Conservation (phyloP, 2,888 invertebrate species). For the Mechanitis mazaeus region DNA sequence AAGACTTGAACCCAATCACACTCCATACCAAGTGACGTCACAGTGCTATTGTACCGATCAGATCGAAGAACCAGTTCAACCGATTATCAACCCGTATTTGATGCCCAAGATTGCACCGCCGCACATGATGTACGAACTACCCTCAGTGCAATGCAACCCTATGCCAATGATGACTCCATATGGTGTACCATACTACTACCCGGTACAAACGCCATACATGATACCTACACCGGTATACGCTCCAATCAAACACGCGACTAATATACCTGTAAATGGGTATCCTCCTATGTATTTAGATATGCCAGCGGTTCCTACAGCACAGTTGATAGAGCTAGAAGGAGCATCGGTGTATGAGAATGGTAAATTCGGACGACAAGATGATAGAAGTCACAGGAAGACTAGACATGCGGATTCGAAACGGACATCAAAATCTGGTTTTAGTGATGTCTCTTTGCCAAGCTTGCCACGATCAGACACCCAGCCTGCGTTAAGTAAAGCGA, state of each 20-base stretch:
- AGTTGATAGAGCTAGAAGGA: slow-evolving; percentile 80
- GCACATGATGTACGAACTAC: slow-evolving; percentile 49
- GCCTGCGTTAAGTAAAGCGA: slow-evolving; percentile 70
- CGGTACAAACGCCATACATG: slow-evolving; percentile 67
- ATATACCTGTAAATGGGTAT: slow-evolving; percentile 68
- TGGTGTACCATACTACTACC: slow-evolving; percentile 65
- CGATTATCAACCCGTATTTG: slow-evolving; percentile 40
- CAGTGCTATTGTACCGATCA: slow-evolving; percentile 44
- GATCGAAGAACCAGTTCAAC: slow-evolving; percentile 43
- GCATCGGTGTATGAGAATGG: slow-evolving; percentile 63
- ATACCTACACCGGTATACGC: slow-evolving; percentile 66
- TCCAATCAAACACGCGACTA: slow-evolving; percentile 65
- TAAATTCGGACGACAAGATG: slow-evolving; percentile 52
- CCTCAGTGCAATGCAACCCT: slow-evolving; percentile 43
- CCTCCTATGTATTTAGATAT: slow-evolving; percentile 56
- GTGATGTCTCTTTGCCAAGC: slow-evolving; percentile 62
- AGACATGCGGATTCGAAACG: slow-evolving; percentile 51
- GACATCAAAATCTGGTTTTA: slow-evolving; percentile 61
- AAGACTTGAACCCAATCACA: slow-evolving; percentile 34
- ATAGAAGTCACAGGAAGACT: slow-evolving; percentile 45
- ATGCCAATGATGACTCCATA: slow-evolving; percentile 60
- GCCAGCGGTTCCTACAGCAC: slow-evolving; percentile 79
- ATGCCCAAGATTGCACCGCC: slow-evolving; percentile 46
- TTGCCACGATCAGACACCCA: slow-evolving; percentile 70
- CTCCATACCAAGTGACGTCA: slow-evolving; percentile 36